phyloP scores from a whole-genome alignment of 2,113 vertebrate genomes.

The Thomomys bottae region DNA sequence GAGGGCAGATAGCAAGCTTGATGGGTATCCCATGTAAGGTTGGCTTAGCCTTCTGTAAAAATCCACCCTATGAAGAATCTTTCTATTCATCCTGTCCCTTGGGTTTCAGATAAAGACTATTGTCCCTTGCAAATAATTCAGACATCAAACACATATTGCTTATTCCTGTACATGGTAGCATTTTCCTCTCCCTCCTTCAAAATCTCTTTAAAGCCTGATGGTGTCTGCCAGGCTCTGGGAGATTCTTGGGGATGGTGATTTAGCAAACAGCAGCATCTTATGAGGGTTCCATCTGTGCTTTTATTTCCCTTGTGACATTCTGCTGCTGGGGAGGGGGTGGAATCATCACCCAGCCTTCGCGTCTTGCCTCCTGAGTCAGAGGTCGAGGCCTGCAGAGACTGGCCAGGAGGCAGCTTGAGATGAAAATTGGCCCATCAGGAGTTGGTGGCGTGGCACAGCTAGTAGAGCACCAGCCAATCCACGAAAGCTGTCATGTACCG shows the following conservation, averaged over 20 bases:
- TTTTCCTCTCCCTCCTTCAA: slow-evolving; percentile 35
- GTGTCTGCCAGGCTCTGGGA: neutral
- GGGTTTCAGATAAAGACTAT: slow-evolving; percentile 29
- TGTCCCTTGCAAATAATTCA: slow-evolving; percentile 55
- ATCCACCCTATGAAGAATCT: neutral
- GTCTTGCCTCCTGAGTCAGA: neutral
- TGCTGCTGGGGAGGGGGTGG: neutral
- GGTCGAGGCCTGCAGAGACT: neutral
- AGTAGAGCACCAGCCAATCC: too few relatives aligned
- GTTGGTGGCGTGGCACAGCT: too few relatives aligned
- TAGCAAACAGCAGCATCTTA: neutral
- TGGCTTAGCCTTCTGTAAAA: neutral
- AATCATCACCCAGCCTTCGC: neutral
- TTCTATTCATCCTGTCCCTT: slow-evolving; percentile 7
- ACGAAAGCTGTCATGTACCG: too few relatives aligned
- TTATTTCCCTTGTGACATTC: neutral
- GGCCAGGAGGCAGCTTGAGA: too few relatives aligned
- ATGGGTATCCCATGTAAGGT: slow-evolving; percentile 13
- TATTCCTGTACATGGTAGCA: neutral
- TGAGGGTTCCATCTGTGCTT: neutral
- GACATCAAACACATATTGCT: slow-evolving; percentile 28
- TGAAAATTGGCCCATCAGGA: too few relatives aligned
- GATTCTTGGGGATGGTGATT: neutral
- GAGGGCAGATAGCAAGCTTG: too few relatives aligned
- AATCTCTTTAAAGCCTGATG: neutral